These are phyloP conservation scores for Geococcyx californianus DNA, from an alignment of 2,113 vertebrate genomes.

Conservation along the genomic window DNA sequence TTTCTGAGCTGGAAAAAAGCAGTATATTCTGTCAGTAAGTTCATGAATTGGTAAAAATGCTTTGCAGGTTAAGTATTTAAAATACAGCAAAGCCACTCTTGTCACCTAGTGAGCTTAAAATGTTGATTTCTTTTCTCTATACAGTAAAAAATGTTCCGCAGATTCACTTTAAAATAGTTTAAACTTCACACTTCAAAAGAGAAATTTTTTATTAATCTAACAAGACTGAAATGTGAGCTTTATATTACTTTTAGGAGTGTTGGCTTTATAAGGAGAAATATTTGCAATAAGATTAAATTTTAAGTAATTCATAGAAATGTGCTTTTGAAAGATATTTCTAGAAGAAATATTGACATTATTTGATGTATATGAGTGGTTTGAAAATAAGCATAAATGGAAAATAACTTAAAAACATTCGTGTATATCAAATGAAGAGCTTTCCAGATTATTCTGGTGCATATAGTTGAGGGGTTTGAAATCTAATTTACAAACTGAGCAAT, in stretches of 20 bases:
- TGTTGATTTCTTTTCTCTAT: neutral
- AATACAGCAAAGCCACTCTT: neutral
- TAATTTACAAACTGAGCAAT: neutral
- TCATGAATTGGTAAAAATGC: conserved; percentile 8
- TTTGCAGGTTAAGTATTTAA: neutral
- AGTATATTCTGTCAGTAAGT: conserved; percentile 27
- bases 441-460: neutral
- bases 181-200: conserved; percentile 32
- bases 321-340: conserved; percentile 1
- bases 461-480: neutral
- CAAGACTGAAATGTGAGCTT: conserved; percentile 28
- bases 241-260: conserved; percentile 30
- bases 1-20: neutral
- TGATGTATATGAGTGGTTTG: conserved; percentile 19
- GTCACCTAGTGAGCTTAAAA: neutral
- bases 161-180: conserved; percentile 24
- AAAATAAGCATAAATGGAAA: conserved; percentile 15
- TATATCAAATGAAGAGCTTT: neutral
- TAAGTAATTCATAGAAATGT: conserved; percentile 7
- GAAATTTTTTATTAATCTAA: conserved; percentile 21
- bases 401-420: neutral
- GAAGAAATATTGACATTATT: conserved; percentile 8
- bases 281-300: conserved; percentile 23
- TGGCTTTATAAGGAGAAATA: conserved; percentile 38
- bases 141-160: neutral